Conservation (phyloP, 2,113 vertebrate genomes). For the Xiphophorus maculatus region DNA sequence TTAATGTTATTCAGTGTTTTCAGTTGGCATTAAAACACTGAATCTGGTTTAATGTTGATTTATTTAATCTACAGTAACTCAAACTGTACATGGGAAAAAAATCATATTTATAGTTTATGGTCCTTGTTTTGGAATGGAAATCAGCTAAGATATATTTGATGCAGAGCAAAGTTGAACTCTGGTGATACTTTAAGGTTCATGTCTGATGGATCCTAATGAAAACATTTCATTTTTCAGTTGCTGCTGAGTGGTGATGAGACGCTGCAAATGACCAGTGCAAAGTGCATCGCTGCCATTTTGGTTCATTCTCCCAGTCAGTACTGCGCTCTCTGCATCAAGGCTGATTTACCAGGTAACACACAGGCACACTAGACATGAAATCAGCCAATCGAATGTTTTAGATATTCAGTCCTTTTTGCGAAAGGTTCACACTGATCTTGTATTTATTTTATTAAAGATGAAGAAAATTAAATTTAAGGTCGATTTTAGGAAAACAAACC, state of each 20-base stretch:
- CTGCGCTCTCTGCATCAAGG: constrained; percentile 85
- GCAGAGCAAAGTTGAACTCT: neutral
- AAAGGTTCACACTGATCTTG: neutral
- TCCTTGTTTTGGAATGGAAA: neutral
- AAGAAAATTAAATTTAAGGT: neutral
- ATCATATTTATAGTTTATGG: neutral
- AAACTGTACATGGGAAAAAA: neutral
- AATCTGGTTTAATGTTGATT: neutral
- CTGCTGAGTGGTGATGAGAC: constrained; percentile 89
- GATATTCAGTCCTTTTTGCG: neutral
- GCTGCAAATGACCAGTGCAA: constrained; percentile 87
- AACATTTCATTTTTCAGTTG: constrained; percentile 77
- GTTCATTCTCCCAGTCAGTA: constrained; percentile 87
- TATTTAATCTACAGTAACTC: neutral
- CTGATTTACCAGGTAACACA: constrained; percentile 88
- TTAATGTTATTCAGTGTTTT: neutral
- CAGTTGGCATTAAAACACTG: neutral
- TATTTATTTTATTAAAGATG: neutral
- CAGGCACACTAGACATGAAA: constrained; percentile 5
- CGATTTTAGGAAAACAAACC: neutral
- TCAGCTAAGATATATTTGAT: neutral
- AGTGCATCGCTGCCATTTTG: constrained; percentile 87
- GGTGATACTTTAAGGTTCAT: neutral
- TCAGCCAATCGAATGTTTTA: no score
- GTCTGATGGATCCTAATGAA: neutral